phyloP scores from a whole-genome alignment of 2,113 vertebrate species.

The Alligator mississippiensis region DNA sequence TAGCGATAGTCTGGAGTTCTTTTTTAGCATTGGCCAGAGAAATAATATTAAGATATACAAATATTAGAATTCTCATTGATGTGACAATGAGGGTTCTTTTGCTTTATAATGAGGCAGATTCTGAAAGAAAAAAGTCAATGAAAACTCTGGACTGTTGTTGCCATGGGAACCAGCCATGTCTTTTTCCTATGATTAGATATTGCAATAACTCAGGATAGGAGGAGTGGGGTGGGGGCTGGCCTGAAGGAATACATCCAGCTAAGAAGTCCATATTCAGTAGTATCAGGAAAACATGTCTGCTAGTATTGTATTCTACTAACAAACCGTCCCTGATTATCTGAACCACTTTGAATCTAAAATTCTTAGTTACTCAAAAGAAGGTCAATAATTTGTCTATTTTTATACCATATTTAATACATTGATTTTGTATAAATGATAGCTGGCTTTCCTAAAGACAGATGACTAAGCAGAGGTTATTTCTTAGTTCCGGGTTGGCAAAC shows the following conservation, averaged over 20 bases:
- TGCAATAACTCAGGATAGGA: slow-evolving; percentile 39
- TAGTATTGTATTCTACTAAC: neutral
- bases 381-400: neutral
- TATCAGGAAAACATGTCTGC: neutral
- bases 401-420: neutral
- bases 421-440: neutral
- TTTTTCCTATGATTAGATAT: slow-evolving; percentile 64
- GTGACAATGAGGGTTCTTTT: slow-evolving; percentile 48
- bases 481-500: neutral
- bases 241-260: neutral
- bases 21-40: slow-evolving; percentile 36
- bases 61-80: slow-evolving; percentile 66
- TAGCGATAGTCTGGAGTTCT: slow-evolving; percentile 44
- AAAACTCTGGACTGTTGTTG: slow-evolving; percentile 55
- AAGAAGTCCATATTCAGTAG: neutral
- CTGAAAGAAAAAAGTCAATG: slow-evolving; percentile 61
- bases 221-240: neutral
- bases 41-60: slow-evolving; percentile 55
- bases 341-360: neutral
- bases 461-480: neutral
- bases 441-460: neutral
- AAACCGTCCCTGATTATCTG: neutral
- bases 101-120: slow-evolving; percentile 50
- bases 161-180: slow-evolving; percentile 63
- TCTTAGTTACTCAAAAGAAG: neutral